Percentiles rank a stretch among this genome's conserved stretches.
These are phyloP conservation scores for Toxotes lorentzi DNA, from an alignment of 2,797 vertebrate species.

Conservation along the genomic window DNA sequence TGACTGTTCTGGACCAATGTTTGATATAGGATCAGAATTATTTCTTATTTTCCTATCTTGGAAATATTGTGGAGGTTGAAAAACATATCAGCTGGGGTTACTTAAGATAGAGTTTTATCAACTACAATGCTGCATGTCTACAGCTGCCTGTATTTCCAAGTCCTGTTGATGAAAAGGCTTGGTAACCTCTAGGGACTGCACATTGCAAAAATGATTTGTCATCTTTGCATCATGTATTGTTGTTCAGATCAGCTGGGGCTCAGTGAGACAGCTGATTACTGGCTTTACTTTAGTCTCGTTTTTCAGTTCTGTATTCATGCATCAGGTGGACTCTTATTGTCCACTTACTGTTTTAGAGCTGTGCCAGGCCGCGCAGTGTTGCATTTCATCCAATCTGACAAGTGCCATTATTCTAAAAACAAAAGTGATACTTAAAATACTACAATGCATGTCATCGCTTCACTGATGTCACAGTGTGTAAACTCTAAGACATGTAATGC, in stretches of 20 bases:
- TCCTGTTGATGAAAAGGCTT: not conserved
- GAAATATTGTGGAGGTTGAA: not conserved
- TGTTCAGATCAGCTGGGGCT: constrained; percentile 20
- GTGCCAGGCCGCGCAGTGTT: not conserved
- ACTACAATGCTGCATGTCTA: not conserved
- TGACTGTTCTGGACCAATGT: not conserved
- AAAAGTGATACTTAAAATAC: constrained; percentile 46
- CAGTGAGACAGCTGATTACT: constrained; percentile 21
- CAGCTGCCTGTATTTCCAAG: not conserved
- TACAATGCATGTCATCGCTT: not conserved
- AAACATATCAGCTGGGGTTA: not conserved
- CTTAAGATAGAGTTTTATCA: not conserved
- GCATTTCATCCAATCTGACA: constrained; percentile 24
- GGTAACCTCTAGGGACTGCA: not conserved
- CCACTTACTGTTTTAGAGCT: constrained; percentile 5
- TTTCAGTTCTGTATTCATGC: constrained; percentile 16
- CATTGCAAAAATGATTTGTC: constrained; percentile 27
- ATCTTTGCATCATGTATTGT: constrained; percentile 24
- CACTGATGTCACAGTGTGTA: not conserved
- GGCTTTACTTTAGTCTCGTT: constrained; percentile 10
- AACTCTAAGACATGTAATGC: not conserved
- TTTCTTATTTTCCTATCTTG: not conserved
- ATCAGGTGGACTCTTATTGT: not conserved
- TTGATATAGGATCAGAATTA: not conserved
- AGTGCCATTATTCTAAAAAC: constrained; percentile 36